Conservation (phyloP, 2,888 invertebrate species). For the Protophormia terraenovae region DNA sequence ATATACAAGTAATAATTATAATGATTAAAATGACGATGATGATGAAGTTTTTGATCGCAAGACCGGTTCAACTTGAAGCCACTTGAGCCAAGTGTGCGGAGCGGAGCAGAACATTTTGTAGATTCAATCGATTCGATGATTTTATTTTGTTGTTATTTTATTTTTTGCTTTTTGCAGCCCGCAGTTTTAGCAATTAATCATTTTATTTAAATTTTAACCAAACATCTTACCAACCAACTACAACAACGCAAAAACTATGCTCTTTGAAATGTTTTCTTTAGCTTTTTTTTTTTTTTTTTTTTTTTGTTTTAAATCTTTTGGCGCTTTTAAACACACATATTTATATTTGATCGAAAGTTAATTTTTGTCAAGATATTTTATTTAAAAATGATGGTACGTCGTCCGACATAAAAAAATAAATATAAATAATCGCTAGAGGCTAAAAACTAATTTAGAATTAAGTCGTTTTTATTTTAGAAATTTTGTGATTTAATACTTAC, state of each 20-base stretch:
- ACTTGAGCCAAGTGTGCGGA: slow-evolving; percentile 27
- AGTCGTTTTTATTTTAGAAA: slow-evolving; percentile 26
- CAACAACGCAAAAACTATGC: neutral
- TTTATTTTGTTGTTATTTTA: slow-evolving; percentile 30
- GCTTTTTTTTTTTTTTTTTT: slow-evolving; percentile 6
- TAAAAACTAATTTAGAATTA: slow-evolving; percentile 39
- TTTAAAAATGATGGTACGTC: slow-evolving; percentile 27
- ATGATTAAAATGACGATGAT: slow-evolving; percentile 22
- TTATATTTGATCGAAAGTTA: slow-evolving; percentile 55
- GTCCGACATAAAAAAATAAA: neutral
- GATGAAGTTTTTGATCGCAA: slow-evolving; percentile 6
- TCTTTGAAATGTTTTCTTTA: neutral
- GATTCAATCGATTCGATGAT: slow-evolving; percentile 29
- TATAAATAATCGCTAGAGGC: slow-evolving; percentile 25
- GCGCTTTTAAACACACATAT: slow-evolving; percentile 47
- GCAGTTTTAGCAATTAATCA: slow-evolving; percentile 65
- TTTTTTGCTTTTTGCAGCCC: slow-evolving; percentile 46
- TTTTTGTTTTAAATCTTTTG: slow-evolving; percentile 24
- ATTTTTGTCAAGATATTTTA: slow-evolving; percentile 57
- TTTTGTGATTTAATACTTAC: neutral
- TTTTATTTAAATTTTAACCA: slow-evolving; percentile 38
- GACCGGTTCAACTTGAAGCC: slow-evolving; percentile 57
- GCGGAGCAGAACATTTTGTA: slow-evolving; percentile 26
- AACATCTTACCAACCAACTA: slow-evolving; percentile 20
- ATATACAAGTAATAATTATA: slow-evolving; percentile 13